Evolutionary conservation across 2,888 invertebrate genomes (phyloP), one percentile per base, ranked within the genome.

Genomic region (Coecobrya sp.): DNA sequence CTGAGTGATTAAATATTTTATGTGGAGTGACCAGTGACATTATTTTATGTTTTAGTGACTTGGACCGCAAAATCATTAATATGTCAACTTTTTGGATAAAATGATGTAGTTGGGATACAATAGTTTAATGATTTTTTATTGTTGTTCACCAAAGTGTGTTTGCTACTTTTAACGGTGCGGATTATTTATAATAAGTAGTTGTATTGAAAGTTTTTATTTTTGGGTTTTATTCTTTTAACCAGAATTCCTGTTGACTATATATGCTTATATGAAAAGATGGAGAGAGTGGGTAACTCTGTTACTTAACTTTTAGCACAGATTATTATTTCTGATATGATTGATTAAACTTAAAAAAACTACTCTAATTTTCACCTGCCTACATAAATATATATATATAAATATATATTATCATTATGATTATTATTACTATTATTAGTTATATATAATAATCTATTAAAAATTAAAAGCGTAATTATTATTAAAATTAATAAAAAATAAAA

Each of bases 281-380:
- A 68, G 10, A 68, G 0, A 59, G 25, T n/a, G n/a, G n/a, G 2
- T 16, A 30, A 1, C 13, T 1, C 30, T 68, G 13, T 49, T 49
- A 49, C 13, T 49, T 10, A 7, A 49, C 10, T 49, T 49, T n/a
- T n/a, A n/a, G n/a, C n/a, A 49, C 27, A 4, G 59, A 19, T 59
- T 59, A 59, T 16, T 68, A 19, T 70, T 70, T 36, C n/a, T 68
- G 36, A 13, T 68, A 68, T 30, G 30, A 16, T 27, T 27, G 27
- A 25, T 68, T 68, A 30, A 5, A 13, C 10, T 13, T 30, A 30
- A n/a, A 25, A 68, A 68, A 19, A 36, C 30, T 30, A 30, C 13
- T 70, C 36, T 70, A 36, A 42, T 70, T 70, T 70, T n/a, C 70
- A 70, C 70, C 70, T 70, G 70, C 70, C 70, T 70, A 70, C 1